Conservation (phyloP, 1,140 invertebrate species). For the Parapsyche elsis region DNA sequence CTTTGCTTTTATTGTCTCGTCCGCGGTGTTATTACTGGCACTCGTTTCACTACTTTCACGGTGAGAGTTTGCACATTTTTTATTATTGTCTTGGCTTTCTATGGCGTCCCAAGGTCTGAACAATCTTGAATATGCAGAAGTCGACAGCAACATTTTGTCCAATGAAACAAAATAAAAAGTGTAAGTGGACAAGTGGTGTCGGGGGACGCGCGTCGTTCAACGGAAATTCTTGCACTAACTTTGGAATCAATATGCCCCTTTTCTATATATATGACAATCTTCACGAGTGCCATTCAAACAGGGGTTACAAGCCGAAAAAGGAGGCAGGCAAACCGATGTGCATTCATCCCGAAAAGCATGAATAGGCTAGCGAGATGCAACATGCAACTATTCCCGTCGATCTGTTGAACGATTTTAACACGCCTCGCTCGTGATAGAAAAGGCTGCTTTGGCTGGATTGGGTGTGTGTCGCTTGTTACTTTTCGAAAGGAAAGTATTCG, state of each 20-base stretch:
- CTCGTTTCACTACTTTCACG: slow-evolving; percentile 58
- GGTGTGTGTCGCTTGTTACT: not conserved
- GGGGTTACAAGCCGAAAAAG: slow-evolving; percentile 48
- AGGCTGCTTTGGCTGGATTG: not conserved
- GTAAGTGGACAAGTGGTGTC: slow-evolving; percentile 29
- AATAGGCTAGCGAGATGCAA: slow-evolving; percentile 32
- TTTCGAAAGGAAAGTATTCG: not conserved
- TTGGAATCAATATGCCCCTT: slow-evolving; percentile 40
- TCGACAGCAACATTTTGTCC: slow-evolving; percentile 39
- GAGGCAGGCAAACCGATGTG: slow-evolving; percentile 49
- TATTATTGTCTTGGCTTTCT: slow-evolving; percentile 49
- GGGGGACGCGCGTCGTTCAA: slow-evolving; percentile 33
- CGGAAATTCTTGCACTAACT: slow-evolving; percentile 44
- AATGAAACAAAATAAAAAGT: not conserved
- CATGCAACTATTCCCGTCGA: not conserved
- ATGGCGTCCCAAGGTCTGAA: slow-evolving; percentile 66
- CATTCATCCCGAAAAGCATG: slow-evolving; percentile 45
- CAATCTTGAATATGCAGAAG: slow-evolving; percentile 58
- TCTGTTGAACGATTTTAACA: not conserved
- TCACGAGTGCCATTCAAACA: slow-evolving; percentile 44
- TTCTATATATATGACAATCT: slow-evolving; percentile 51
- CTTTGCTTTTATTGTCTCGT: slow-evolving; percentile 50
- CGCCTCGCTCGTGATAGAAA: not conserved
- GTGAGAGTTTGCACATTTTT: slow-evolving; percentile 53
- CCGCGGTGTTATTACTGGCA: slow-evolving; percentile 56